Evolutionary conservation across 30 jellyfish, hydroid and myxozoan genomes (phyloP).

Genomic region (Cassiopea xamachana): DNA sequence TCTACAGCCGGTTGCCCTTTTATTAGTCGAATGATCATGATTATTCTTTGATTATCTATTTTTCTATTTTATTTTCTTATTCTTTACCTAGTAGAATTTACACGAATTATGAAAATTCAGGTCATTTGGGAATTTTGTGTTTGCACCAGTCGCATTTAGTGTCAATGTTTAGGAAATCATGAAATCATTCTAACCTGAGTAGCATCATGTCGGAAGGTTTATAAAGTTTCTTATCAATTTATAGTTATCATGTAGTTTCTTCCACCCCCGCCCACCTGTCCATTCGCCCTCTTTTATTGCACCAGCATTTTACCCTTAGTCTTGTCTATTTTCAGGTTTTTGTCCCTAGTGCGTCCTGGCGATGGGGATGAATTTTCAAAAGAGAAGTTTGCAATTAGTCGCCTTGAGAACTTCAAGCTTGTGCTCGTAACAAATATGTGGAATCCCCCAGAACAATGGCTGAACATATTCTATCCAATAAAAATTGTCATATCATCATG

Average conservation of each 20-base stretch:
- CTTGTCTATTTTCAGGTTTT: conserved; percentile 58
- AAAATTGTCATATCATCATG: conserved; percentile 41
- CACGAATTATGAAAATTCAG: no score
- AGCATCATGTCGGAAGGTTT: no score
- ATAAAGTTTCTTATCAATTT: no score
- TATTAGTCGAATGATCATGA: neutral
- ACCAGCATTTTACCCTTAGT: no score
- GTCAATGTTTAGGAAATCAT: no score
- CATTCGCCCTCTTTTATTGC: neutral
- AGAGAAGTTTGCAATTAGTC: conserved; percentile 40
- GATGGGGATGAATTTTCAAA: conserved; percentile 82
- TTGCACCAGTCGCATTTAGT: no score
- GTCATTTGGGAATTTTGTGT: no score
- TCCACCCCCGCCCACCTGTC: neutral
- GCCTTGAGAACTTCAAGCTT: conserved; percentile 57
- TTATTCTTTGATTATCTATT: neutral
- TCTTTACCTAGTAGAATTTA: no score
- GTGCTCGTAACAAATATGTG: conserved; percentile 62
- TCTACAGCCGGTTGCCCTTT: neutral
- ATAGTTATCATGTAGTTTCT: no score
- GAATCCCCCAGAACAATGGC: conserved; percentile 84
- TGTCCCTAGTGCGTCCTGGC: conserved; percentile 61
- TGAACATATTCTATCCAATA: conserved; percentile 66
- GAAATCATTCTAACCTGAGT: no score
- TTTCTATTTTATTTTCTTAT: no score